phyloP scores from a whole-genome alignment of 1,140 invertebrate genomes.

The Latrodectus geometricus region DNA sequence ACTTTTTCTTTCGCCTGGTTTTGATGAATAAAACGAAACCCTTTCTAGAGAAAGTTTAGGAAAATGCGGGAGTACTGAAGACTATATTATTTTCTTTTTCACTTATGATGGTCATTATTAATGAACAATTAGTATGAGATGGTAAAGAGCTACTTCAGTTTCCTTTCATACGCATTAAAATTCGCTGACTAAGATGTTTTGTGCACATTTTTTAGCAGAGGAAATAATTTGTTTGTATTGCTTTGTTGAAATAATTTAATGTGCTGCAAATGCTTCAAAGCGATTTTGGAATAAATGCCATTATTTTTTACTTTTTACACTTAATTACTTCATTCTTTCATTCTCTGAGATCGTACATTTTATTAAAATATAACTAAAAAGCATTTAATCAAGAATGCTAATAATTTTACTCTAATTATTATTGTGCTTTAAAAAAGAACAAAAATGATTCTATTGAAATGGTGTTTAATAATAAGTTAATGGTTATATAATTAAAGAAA shows the following conservation, averaged over 20 bases:
- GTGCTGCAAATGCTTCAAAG: background rate
- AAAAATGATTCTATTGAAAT: too few species aligned
- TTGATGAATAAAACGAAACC: conserved; percentile 3
- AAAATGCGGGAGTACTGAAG: background rate
- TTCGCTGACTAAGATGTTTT: background rate
- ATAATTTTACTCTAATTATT: too few species aligned
- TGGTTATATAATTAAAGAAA: too few species aligned
- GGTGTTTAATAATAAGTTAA: too few species aligned
- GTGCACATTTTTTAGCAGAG: background rate
- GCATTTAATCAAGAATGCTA: too few species aligned
- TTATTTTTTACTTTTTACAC: too few species aligned
- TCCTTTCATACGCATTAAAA: background rate
- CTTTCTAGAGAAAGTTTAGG: background rate
- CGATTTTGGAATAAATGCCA: too few species aligned
- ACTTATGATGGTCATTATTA: background rate
- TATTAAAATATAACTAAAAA: too few species aligned
- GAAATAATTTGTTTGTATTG: background rate
- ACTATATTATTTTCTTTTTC: background rate
- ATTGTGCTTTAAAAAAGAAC: too few species aligned
- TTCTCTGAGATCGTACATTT: too few species aligned
- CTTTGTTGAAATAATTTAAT: background rate
- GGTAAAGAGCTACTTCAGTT: background rate
- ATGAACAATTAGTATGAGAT: conserved; percentile 9
- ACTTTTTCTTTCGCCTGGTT: background rate
- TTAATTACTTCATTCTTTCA: too few species aligned